Conservation (phyloP, 2,113 vertebrate species). For the Xiphorhynchus elegans region DNA sequence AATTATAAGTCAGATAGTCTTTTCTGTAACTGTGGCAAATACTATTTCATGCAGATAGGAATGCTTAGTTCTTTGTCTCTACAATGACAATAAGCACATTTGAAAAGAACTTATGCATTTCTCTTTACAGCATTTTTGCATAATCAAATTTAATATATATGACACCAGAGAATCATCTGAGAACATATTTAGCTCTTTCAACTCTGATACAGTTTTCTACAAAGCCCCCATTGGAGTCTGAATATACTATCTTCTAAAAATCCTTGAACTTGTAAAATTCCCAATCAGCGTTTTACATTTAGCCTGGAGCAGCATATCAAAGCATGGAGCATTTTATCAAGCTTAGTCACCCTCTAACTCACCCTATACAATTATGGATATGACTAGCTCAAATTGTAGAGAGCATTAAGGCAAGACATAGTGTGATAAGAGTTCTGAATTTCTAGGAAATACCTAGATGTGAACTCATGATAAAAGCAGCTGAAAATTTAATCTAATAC, state of each 20-base stretch:
- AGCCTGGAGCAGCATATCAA: constrained; percentile 50
- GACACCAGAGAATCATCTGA: not conserved
- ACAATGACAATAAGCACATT: not conserved
- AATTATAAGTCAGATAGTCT: not conserved
- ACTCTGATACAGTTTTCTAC: constrained; percentile 45
- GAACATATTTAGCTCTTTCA: constrained; percentile 50
- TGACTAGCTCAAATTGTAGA: not conserved
- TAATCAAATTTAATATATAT: constrained; percentile 18
- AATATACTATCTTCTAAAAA: constrained; percentile 59
- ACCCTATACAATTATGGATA: not conserved
- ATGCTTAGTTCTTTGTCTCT: not conserved
- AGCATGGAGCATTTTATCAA: constrained; percentile 48
- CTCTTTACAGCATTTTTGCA: not conserved
- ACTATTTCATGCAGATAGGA: not conserved
- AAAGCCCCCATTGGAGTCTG: not conserved
- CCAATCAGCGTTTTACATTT: constrained; percentile 28
- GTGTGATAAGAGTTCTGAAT: constrained; percentile 9
- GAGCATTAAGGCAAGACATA: not conserved
- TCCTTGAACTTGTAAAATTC: constrained; percentile 51
- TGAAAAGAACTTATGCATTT: not conserved
- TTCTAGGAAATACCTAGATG: constrained; percentile 14
- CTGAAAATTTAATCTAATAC: not conserved
- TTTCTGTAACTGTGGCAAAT: not conserved
- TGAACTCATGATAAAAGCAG: not conserved
- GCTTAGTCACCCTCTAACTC: not conserved